Evolutionary conservation across 2,113 vertebrate genomes (phyloP), one percentile per base, ranked within the genome.

Genomic region (Cranoglanis bouderius): DNA sequence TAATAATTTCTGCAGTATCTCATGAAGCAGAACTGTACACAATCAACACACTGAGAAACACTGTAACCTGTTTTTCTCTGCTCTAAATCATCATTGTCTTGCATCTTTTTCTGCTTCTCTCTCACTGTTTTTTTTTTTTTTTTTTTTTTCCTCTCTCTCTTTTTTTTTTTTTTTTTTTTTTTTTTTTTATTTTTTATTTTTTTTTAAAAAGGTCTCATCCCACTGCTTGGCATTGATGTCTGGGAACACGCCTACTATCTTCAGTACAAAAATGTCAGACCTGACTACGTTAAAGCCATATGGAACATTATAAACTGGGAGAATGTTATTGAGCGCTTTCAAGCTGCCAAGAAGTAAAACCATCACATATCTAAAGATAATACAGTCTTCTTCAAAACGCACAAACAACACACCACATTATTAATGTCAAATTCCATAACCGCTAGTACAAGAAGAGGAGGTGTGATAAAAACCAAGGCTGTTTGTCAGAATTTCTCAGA

Each of bases 211-310:
- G 98, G 98, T 92, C 97, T 99, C 49, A 92, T 97, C 90, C 98
- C 98, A 19, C 95, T 99, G n/a, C 94, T 99, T 43, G 98, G 98
- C 82, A 99, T 99, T 1, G 98, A 99, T 0, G 98, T 99, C 19
- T 99, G 98, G 98, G 98, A 99, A 90, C 98, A 99, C 55, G 98
- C 98, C 53, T 99, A 99, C 87, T 99, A 99, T 90, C 97, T 99
- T 85, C 98, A 99, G 88, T 99, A 99, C 94, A 99, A 98, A 95
- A 99, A 99, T 21, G 97, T 99, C 88, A 95, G 98, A 32, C 98
- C 98, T 0, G 98, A 99, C 92, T 99, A 99, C 78, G 96, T 99
- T 75, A 99, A 99, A 91, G 98, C 98, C 10, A 98, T 99, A 91
- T 99, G 98, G 98, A 99, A 97, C 84, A 96, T 98, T 43, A 94